These are phyloP conservation scores for Drepana falcataria DNA, from an alignment of 2,888 invertebrate genomes.

Conservation along the genomic window DNA sequence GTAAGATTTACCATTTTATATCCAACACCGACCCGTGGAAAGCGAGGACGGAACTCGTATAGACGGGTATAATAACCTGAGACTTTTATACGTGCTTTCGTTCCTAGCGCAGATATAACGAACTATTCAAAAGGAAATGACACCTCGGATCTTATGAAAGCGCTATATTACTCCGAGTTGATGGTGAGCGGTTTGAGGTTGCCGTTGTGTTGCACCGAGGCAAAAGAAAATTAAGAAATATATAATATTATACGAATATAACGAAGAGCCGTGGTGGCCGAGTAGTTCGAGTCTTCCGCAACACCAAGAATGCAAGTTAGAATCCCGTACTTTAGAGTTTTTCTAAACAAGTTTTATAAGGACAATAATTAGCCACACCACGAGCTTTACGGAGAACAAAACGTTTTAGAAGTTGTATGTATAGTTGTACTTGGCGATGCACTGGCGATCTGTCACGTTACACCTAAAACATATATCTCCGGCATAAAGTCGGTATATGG, in stretches of 20 bases:
- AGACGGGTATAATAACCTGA: conserved; percentile 31
- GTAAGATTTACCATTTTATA: conserved; percentile 54
- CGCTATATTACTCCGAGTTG: conserved; percentile 37
- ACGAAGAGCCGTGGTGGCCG: too few species aligned
- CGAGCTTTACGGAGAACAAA: too few species aligned
- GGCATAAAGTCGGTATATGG: too few species aligned
- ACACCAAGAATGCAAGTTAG: conserved; percentile 11
- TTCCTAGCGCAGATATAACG: conserved; percentile 48
- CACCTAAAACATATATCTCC: too few species aligned
- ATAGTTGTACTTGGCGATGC: too few species aligned
- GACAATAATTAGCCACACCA: too few species aligned
- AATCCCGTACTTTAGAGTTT: too few species aligned
- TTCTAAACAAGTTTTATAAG: too few species aligned
- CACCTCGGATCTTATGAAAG: conserved; percentile 62
- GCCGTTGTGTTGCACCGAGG: conserved; percentile 14
- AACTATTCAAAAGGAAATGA: conserved; percentile 66
- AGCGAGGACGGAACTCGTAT: conserved; percentile 27
- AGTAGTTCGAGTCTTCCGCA: conserved; percentile 1
- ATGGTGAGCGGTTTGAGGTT: conserved; percentile 19
- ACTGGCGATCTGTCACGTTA: too few species aligned
- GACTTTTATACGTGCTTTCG: conserved; percentile 41
- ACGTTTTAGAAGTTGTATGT: too few species aligned
- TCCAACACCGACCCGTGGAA: conserved; percentile 16
- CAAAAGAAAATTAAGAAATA: conserved; percentile 7
- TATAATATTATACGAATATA: conserved; percentile 8